Evolutionary conservation across 1,140 invertebrate genomes (phyloP).

Genomic region (Campoletis sonorensis): DNA sequence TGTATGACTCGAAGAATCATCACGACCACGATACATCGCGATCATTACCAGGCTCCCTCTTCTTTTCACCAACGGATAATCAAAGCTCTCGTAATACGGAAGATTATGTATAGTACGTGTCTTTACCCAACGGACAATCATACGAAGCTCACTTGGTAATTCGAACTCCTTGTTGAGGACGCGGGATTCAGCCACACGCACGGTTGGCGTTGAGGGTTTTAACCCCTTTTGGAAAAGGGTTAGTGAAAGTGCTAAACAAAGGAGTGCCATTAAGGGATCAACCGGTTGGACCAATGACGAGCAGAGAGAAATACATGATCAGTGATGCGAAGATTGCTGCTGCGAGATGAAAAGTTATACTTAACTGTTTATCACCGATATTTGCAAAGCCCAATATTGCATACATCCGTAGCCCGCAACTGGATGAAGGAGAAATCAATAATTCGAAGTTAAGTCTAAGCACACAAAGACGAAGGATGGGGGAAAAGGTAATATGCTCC

Average conservation of each 20-base stretch:
- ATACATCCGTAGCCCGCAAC: too few relatives aligned
- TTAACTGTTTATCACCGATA: too few relatives aligned
- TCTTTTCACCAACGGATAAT: neutral
- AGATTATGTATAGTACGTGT: neutral
- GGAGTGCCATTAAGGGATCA: slow-evolving; percentile 61
- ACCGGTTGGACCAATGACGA: slow-evolving; percentile 59
- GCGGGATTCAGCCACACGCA: slow-evolving; percentile 23
- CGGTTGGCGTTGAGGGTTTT: slow-evolving; percentile 44
- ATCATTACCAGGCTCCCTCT: slow-evolving; percentile 5
- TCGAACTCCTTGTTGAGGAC: slow-evolving; percentile 48
- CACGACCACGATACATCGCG: slow-evolving; percentile 9
- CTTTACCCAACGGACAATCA: neutral
- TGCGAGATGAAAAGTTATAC: neutral
- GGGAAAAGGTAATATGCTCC: neutral
- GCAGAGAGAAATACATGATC: slow-evolving; percentile 63
- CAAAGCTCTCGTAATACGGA: slow-evolving; percentile 9
- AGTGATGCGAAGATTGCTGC: slow-evolving; percentile 58
- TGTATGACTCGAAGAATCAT: slow-evolving; percentile 1
- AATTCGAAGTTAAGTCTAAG: too few relatives aligned
- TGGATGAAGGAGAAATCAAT: too few relatives aligned
- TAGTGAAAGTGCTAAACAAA: slow-evolving; percentile 23
- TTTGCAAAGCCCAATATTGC: neutral
- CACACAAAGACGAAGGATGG: too few relatives aligned
- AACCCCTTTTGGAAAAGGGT: slow-evolving; percentile 20
- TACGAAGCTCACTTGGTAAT: neutral